These are phyloP conservation scores for Plagiodera versicolora DNA, from an alignment of 2,888 invertebrate genomes.

Conservation along the genomic window DNA sequence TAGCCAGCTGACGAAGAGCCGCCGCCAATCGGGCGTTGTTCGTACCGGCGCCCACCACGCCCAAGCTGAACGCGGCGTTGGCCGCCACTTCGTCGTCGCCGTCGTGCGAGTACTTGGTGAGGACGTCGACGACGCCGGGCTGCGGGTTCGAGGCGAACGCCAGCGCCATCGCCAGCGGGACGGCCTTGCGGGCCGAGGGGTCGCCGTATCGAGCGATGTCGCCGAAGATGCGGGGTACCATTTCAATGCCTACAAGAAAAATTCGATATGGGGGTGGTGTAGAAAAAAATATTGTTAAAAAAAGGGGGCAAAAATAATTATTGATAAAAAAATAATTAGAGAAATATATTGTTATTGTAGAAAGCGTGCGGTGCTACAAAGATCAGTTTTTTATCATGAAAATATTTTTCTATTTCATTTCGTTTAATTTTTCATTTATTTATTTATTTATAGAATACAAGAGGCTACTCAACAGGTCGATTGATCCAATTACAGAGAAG, in stretches of 20 bases:
- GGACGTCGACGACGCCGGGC: constrained; percentile 89
- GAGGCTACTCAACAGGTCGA: too few species aligned
- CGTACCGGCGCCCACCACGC: constrained; percentile 53
- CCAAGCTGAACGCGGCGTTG: constrained; percentile 96
- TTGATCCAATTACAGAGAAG: too few species aligned
- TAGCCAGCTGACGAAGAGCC: constrained; percentile 93
- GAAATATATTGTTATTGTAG: too few species aligned
- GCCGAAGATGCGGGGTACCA: constrained; percentile 94
- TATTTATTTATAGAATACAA: too few species aligned
- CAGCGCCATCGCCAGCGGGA: constrained; percentile 92
- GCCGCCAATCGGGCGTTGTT: constrained; percentile 92
- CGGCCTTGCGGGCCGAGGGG: constrained; percentile 84
- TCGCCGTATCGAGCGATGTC: constrained; percentile 69
- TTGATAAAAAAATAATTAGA: too few species aligned
- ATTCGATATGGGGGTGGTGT: too few species aligned
- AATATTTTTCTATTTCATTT: too few species aligned
- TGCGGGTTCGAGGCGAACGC: constrained; percentile 97
- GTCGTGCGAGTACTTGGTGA: constrained; percentile 99
- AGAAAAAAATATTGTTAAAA: too few species aligned
- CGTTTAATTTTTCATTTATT: too few species aligned
- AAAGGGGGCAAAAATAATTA: too few species aligned
- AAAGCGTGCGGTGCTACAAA: too few species aligned
- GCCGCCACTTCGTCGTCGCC: constrained; percentile 95
- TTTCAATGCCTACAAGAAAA: constrained; percentile 67
- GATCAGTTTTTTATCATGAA: too few species aligned